phyloP scores from a whole-genome alignment of 2,113 vertebrate species.

The Jacana jacana region DNA sequence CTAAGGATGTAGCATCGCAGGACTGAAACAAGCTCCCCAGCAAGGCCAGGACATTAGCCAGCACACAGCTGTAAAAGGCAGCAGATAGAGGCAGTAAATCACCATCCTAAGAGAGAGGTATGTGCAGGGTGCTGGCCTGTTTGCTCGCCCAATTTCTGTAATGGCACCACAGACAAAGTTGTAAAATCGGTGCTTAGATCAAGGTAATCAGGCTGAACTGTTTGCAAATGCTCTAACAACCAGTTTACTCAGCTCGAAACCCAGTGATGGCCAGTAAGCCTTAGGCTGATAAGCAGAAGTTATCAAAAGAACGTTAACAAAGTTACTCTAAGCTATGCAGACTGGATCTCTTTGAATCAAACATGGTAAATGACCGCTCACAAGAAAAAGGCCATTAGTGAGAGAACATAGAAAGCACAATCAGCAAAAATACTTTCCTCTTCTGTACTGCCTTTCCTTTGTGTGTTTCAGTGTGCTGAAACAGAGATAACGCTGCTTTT shows the following conservation, averaged over 20 bases:
- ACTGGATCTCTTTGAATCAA: background rate
- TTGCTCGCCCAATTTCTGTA: background rate
- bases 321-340: background rate
- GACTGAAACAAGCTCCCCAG: background rate
- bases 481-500: background rate
- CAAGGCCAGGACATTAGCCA: constrained; percentile 28
- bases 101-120: background rate
- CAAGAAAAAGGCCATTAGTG: background rate
- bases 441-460: background rate
- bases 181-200: constrained; percentile 32
- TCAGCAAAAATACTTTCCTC: background rate
- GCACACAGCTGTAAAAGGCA: constrained; percentile 25
- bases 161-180: constrained; percentile 6
- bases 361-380: background rate
- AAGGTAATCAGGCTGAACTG: background rate
- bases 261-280: background rate
- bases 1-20: background rate
- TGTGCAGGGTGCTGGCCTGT: background rate
- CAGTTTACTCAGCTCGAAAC: background rate
- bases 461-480: background rate
- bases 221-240: background rate
- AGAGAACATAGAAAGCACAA: background rate
- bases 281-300: background rate
- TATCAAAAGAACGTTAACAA: constrained; percentile 29
- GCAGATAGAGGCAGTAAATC: constrained; percentile 47